These are phyloP conservation scores for Sinonovacula constricta DNA, from an alignment of 1,140 invertebrate genomes.

Conservation along the genomic window DNA sequence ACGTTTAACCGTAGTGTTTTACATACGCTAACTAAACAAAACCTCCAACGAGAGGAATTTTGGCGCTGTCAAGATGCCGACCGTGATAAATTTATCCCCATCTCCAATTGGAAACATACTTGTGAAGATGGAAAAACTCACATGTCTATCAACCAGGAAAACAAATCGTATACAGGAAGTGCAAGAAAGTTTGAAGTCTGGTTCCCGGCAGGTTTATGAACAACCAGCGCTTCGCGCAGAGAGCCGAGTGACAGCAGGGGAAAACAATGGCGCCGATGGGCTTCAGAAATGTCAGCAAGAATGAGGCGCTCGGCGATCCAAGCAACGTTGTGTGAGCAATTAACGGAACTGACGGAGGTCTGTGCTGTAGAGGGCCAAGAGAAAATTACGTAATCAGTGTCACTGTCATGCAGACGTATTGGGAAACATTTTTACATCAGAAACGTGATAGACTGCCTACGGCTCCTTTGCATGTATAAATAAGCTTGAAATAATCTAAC, in stretches of 20 bases:
- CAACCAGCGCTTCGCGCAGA: background rate
- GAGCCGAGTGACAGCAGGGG: constrained; percentile 7
- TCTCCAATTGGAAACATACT: constrained; percentile 51
- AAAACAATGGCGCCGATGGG: constrained; percentile 39
- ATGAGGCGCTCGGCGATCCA: constrained; percentile 36
- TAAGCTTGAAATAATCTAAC: background rate
- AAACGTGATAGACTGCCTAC: background rate
- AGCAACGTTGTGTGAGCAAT: constrained; percentile 45
- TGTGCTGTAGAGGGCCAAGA: constrained; percentile 38
- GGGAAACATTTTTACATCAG: constrained; percentile 36
- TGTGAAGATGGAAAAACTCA: constrained; percentile 21
- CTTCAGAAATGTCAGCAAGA: constrained; percentile 32
- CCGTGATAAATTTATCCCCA: constrained; percentile 23
- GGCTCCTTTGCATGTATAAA: too few relatives aligned
- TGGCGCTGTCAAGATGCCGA: constrained; percentile 32
- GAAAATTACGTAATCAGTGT: constrained; percentile 53
- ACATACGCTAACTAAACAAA: constrained; percentile 50
- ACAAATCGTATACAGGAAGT: constrained; percentile 31
- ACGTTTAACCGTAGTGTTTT: constrained; percentile 37
- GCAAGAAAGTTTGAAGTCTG: constrained; percentile 2
- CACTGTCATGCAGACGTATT: constrained; percentile 45
- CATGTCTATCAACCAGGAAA: constrained; percentile 31
- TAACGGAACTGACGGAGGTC: constrained; percentile 51
- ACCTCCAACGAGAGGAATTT: constrained; percentile 45
- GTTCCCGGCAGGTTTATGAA: constrained; percentile 3